Percentiles rank a stretch among this genome's conserved stretches.
Evolutionary conservation across 2,113 vertebrate species (phyloP).

Genomic region (Suricata suricatta): DNA sequence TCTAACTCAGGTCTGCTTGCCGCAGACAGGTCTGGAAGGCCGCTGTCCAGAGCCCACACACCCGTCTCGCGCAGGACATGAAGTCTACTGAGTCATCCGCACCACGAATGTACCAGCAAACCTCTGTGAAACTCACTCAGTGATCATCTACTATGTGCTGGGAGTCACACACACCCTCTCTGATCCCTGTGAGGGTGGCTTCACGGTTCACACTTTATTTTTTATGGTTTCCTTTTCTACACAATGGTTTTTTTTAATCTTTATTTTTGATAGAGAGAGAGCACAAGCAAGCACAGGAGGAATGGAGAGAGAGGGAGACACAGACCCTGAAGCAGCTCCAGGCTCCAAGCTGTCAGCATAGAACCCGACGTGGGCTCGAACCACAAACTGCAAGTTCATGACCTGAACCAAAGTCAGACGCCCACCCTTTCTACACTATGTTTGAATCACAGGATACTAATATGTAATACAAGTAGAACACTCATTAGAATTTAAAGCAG

Average conservation of each 20-base stretch:
- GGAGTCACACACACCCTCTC: rapidly evolving
- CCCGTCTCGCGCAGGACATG: rapidly evolving
- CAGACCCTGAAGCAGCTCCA: too few species aligned
- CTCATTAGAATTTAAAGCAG: neutral
- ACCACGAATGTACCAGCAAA: rapidly evolving
- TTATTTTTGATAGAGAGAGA: too few species aligned
- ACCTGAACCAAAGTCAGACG: too few species aligned
- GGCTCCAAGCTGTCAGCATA: too few species aligned
- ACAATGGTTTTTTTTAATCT: too few species aligned
- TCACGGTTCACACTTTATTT: neutral
- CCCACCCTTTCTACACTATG: too few species aligned
- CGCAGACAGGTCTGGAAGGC: neutral
- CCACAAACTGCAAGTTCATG: too few species aligned
- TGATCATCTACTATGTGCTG: rapidly evolving
- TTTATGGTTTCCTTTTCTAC: neutral
- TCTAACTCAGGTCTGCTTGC: rapidly evolving
- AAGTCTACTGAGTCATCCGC: neutral
- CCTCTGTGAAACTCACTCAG: rapidly evolving
- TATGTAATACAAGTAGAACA: neutral
- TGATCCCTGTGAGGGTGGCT: rapidly evolving
- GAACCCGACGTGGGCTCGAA: too few species aligned
- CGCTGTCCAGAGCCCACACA: rapidly evolving
- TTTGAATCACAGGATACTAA: neutral
- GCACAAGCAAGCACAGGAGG: too few species aligned
- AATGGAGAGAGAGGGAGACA: too few species aligned